Evolutionary conservation across 1,140 invertebrate genomes (phyloP).

Genomic region (Bombus haemorrhoidalis): DNA sequence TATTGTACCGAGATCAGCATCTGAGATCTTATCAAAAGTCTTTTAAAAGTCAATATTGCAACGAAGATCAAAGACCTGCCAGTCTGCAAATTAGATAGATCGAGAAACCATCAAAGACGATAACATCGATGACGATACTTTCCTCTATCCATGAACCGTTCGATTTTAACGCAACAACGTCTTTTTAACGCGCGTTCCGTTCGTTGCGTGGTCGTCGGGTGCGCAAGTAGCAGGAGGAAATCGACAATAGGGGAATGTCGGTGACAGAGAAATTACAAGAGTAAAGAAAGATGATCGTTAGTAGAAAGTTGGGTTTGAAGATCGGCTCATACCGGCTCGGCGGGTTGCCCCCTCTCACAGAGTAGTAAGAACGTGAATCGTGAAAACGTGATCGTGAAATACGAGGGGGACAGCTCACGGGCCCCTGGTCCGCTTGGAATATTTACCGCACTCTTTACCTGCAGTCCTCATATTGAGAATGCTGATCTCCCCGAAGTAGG

Average conservation of each 20-base stretch:
- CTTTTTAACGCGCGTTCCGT: no score
- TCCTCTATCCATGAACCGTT: no score
- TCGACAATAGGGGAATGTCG: slow-evolving; percentile 55
- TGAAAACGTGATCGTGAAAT: slow-evolving; percentile 80
- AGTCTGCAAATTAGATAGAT: no score
- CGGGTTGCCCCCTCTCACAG: slow-evolving; percentile 77
- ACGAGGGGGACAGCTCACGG: slow-evolving; percentile 76
- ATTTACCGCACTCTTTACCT: slow-evolving; percentile 97
- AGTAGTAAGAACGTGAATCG: slow-evolving; percentile 78
- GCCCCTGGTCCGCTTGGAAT: slow-evolving; percentile 86
- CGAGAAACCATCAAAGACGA: no score
- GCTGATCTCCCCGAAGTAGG: slow-evolving; percentile 99
- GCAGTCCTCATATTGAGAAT: slow-evolving; percentile 99
- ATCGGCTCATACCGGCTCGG: slow-evolving; percentile 80
- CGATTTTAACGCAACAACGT: not conserved
- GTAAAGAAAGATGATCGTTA: slow-evolving; percentile 34
- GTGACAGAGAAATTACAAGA: slow-evolving; percentile 54
- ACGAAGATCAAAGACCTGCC: no score
- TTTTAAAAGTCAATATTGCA: no score
- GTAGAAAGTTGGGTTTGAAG: slow-evolving; percentile 74
- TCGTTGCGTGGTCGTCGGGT: slow-evolving; percentile 62
- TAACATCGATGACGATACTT: no score
- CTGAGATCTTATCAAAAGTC: not conserved
- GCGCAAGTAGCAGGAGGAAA: slow-evolving; percentile 40
- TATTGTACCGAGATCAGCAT: no score